Evolutionary conservation across 2,888 invertebrate species (phyloP), one percentile per base, ranked within the genome.

Genomic region (Erebia epiphron): DNA sequence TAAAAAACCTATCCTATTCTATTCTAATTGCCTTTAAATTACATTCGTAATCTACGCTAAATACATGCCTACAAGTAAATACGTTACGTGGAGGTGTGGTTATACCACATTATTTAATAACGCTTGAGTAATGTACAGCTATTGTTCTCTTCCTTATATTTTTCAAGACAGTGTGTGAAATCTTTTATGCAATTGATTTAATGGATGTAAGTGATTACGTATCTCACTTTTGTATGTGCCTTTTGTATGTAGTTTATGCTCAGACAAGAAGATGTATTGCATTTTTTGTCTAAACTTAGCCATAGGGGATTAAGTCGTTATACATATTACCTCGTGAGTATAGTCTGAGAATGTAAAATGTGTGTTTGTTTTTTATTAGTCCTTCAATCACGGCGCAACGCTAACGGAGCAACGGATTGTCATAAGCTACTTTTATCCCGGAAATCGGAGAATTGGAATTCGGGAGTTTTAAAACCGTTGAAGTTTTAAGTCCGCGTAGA

Each of bases 71-170:
- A 14, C 35, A 5, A 35, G 35, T 50, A 14, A 52, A 35, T 54
- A 18, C 11, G 50, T 66, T 66, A 66, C 56, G 60, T 41, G 67
- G 14, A 26, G 49, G 50, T 13, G 26, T 10, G 58, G 60, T 68
- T 61, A 52, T 35, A 58, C 58, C 43, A 56, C 54, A 54, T 52
- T 35, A 67, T 67, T 67, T 35, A 61, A 68, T 68, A 52, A 49
- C 50, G 35, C 41, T 68, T 68, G 49, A 52, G 56, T 66, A 46
- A 56, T 46, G 14, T 1, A 18, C 11, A 16, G 1, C 56, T 43
- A 56, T 66, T 66, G 56, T 66, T 66, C 52, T 56, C 66, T 66
- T 66, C 66, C 66, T 43, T 43, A 43, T 65, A 46, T 21, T 66
- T 43, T 66, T 57, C 62, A 62, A 62, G 64, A 18, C 64, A 52